Evolutionary conservation across 2,797 vertebrate species (phyloP).

Genomic region (Lepus townsendii): DNA sequence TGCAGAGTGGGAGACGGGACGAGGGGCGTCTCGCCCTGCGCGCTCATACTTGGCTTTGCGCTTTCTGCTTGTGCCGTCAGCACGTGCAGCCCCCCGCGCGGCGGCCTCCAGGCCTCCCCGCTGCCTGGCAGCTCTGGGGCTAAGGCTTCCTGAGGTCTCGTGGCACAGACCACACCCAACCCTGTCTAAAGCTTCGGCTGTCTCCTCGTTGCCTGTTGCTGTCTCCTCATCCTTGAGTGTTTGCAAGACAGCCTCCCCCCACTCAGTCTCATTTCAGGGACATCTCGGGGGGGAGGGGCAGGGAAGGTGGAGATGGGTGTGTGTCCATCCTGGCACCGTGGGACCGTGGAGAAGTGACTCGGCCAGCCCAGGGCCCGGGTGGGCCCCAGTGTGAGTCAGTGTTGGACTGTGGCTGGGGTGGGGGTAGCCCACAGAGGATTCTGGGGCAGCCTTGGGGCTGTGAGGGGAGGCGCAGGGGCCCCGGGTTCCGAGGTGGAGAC

Average conservation of each 20-base stretch:
- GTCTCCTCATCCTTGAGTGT: not conserved
- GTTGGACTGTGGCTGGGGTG: not conserved
- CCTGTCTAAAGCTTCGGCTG: not conserved
- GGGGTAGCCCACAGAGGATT: too few relatives aligned
- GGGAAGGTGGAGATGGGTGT: not conserved
- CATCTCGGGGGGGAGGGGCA: not conserved
- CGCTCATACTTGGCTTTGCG: not conserved
- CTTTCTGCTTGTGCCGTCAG: not conserved
- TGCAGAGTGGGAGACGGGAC: not conserved
- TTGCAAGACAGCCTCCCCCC: not conserved
- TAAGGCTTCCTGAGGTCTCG: not conserved
- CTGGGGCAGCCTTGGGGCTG: not conserved
- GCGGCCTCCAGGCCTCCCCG: not conserved
- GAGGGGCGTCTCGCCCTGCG: accelerated
- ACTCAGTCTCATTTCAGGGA: not conserved
- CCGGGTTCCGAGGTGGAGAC: accelerated
- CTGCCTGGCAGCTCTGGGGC: accelerated
- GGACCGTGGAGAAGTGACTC: not conserved
- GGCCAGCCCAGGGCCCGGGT: too few relatives aligned
- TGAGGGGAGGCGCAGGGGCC: not conserved
- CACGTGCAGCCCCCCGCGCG: too few relatives aligned
- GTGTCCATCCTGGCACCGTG: not conserved
- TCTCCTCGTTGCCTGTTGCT: not conserved
- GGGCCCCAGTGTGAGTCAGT: not conserved
- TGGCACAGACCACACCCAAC: too few relatives aligned